phyloP scores from a whole-genome alignment of 2,797 vertebrate genomes.

The Meda fulgida region DNA sequence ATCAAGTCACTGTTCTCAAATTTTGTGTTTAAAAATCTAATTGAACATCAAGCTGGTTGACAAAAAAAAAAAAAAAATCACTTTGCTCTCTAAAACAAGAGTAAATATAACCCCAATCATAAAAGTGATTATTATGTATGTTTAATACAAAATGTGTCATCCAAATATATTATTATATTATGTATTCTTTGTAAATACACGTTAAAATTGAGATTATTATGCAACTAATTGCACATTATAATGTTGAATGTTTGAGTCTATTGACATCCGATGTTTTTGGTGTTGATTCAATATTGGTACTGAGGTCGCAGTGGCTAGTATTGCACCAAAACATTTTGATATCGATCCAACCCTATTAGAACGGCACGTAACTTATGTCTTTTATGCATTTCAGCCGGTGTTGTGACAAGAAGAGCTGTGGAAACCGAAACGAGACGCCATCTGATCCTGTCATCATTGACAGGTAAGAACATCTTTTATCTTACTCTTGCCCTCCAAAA shows the following conservation, averaged over 20 bases:
- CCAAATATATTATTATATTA: not conserved
- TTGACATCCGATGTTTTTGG: not conserved
- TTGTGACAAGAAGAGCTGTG: conserved; percentile 75
- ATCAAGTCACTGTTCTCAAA: not conserved
- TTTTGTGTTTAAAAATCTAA: conserved; percentile 1
- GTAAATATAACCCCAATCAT: not conserved
- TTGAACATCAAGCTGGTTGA: not conserved
- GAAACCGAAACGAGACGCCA: conserved; percentile 78
- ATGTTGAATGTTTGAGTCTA: not conserved
- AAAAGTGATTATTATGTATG: not conserved
- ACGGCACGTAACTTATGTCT: not conserved
- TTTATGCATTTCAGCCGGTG: conserved; percentile 65
- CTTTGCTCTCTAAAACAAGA: not conserved
- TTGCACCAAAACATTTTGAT: conserved; percentile 1
- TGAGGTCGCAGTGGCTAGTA: not conserved
- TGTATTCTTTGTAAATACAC: not conserved
- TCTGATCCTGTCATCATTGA: conserved; percentile 83
- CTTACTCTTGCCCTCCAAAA: not conserved
- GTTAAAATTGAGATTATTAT: not conserved
- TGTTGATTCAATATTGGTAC: not conserved
- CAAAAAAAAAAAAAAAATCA: not conserved
- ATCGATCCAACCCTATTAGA: conserved; percentile 4
- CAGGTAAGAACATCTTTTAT: conserved; percentile 70
- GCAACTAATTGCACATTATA: not conserved
- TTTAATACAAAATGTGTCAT: not conserved